A percentile compares a stretch with the other conserved stretches of the same genome.
Evolutionary conservation across 2,113 vertebrate species (phyloP).

Genomic region (Microtus montanus): DNA sequence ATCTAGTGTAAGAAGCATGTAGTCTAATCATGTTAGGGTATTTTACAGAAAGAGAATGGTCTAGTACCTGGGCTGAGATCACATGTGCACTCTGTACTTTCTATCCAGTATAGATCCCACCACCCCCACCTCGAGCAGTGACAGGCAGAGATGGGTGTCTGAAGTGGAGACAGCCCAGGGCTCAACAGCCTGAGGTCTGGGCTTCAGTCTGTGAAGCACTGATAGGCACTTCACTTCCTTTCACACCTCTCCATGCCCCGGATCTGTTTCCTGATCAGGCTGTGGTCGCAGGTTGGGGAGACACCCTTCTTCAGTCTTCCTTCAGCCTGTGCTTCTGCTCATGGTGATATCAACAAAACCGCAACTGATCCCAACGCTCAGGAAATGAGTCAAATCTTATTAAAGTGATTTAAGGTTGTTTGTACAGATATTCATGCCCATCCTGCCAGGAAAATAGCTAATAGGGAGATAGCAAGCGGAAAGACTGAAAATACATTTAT

Average conservation of each 20-base stretch:
- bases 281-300: not conserved
- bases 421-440: not conserved
- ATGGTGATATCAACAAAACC: not conserved
- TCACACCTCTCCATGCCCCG: not conserved
- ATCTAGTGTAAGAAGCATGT: conserved; percentile 26
- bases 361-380: not conserved
- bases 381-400: not conserved
- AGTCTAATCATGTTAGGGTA: not conserved
- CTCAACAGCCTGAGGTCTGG: not conserved
- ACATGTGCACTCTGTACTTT: not conserved
- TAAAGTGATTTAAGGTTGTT: not conserved
- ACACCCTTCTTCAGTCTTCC: not conserved
- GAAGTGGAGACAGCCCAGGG: not conserved
- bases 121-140: not conserved
- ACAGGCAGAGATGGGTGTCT: not conserved
- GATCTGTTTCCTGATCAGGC: not conserved
- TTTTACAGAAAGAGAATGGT: not conserved
- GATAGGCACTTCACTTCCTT: not conserved
- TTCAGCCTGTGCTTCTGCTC: not conserved
- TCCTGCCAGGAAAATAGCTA: not conserved
- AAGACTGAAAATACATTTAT: not conserved
- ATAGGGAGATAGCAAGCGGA: not conserved
- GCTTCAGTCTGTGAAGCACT: not conserved
- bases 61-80: not conserved
- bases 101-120: too few relatives aligned